Conservation (phyloP, 2,888 invertebrate genomes). For the Drosophila koepferae region DNA sequence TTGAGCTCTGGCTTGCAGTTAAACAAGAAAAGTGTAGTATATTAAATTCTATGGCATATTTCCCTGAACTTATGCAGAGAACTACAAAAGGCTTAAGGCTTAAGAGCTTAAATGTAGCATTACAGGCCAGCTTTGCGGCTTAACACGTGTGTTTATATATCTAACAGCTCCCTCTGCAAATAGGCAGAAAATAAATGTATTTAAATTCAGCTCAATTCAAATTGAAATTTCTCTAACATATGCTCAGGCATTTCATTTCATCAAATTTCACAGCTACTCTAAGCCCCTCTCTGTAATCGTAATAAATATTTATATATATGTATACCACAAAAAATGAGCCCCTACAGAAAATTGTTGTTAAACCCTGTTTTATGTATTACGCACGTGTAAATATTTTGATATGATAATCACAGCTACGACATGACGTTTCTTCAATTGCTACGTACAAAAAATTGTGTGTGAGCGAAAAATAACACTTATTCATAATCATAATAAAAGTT, state of each 20-base stretch:
- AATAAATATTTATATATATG: neutral
- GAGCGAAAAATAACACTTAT: neutral
- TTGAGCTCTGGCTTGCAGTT: neutral
- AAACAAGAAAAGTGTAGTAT: neutral
- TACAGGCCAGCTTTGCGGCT: neutral
- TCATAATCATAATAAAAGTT: slow-evolving; percentile 44
- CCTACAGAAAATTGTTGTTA: neutral
- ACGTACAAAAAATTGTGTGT: neutral
- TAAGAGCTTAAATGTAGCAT: neutral
- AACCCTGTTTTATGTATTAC: neutral
- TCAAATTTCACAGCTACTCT: neutral
- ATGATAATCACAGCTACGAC: slow-evolving; percentile 15
- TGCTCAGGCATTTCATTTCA: neutral
- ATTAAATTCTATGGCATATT: neutral
- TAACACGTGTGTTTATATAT: neutral
- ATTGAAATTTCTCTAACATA: neutral
- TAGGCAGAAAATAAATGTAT: neutral
- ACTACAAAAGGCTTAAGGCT: neutral
- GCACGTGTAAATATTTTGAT: slow-evolving; percentile 5
- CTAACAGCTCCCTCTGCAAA: neutral
- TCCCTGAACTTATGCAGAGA: neutral
- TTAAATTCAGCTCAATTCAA: neutral
- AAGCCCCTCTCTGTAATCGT: no score
- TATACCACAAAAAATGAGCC: neutral
- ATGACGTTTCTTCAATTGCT: neutral